Conservation (phyloP, 1,140 invertebrate genomes). For the Frieseomelitta varia region DNA sequence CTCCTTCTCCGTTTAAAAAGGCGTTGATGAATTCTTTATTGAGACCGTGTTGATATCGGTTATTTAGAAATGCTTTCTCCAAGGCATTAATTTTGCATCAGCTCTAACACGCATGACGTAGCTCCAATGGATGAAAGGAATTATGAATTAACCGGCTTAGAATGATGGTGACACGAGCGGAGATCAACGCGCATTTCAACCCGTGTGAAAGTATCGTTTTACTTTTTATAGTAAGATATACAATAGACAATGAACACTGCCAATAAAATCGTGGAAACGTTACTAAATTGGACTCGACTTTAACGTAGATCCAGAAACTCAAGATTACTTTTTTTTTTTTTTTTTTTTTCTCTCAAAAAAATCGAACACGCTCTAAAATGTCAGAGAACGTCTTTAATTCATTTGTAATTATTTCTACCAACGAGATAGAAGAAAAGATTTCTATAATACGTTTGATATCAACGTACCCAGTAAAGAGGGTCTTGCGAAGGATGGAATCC, state of each 20-base stretch:
- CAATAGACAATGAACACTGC: neutral
- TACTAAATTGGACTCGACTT: neutral
- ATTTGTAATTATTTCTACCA: neutral
- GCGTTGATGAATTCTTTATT: neutral
- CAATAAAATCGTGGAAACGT: neutral
- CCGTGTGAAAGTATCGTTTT: too few relatives aligned
- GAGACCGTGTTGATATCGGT: neutral
- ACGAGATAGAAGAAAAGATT: neutral
- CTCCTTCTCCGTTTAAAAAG: neutral
- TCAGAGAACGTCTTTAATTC: neutral
- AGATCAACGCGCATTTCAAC: too few relatives aligned
- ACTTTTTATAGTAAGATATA: too few relatives aligned
- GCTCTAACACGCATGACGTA: neutral
- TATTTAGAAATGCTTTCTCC: too few relatives aligned
- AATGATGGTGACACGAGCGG: too few relatives aligned
- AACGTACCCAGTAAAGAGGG: neutral
- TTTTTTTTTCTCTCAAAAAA: neutral
- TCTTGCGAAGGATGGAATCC: neutral
- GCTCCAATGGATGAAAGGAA: neutral
- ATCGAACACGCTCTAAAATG: neutral
- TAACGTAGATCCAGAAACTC: too few relatives aligned
- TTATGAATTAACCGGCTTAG: neutral
- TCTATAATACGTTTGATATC: neutral
- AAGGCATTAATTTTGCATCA: neutral
- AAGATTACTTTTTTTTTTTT: neutral